Percentiles rank a stretch among this genome's conserved stretches.
Conservation (phyloP, 2,113 vertebrate species). For the Pagrus major region DNA sequence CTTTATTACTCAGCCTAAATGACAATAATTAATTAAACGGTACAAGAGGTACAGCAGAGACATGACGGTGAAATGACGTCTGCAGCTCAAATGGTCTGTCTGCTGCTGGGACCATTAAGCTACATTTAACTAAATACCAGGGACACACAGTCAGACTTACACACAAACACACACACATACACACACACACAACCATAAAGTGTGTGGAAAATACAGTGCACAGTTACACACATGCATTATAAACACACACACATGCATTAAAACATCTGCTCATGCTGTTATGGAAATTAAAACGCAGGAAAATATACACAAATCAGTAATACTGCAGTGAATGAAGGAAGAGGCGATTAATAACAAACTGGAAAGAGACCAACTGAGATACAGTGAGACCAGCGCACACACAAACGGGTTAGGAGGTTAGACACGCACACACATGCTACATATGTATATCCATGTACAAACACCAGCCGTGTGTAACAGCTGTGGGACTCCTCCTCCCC, state of each 20-base stretch:
- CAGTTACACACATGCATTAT: neutral
- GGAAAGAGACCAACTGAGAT: slow-evolving; percentile 1
- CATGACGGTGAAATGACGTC: neutral
- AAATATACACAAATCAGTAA: slow-evolving; percentile 33
- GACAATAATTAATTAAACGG: neutral
- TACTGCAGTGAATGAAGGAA: slow-evolving; percentile 1
- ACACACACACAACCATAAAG: slow-evolving; percentile 3
- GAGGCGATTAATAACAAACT: slow-evolving; percentile 28
- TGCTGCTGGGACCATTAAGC: slow-evolving; percentile 42
- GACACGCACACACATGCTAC: neutral
- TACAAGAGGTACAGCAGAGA: neutral
- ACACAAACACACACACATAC: neutral
- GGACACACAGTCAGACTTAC: neutral
- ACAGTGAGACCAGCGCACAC: neutral
- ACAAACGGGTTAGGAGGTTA: too few relatives aligned
- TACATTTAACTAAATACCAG: slow-evolving; percentile 37
- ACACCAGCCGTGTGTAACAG: slow-evolving; percentile 60
- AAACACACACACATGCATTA: neutral
- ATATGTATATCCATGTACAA: slow-evolving; percentile 7
- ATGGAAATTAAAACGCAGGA: slow-evolving; percentile 39
- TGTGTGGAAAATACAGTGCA: slow-evolving; percentile 11
- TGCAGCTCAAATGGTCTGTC: slow-evolving; percentile 1
- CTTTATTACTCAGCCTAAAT: neutral
- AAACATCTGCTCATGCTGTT: slow-evolving; percentile 54
- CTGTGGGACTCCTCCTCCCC: slow-evolving; percentile 65